Conservation (phyloP, 2,888 invertebrate genomes). For the Neoscelio sp. region DNA sequence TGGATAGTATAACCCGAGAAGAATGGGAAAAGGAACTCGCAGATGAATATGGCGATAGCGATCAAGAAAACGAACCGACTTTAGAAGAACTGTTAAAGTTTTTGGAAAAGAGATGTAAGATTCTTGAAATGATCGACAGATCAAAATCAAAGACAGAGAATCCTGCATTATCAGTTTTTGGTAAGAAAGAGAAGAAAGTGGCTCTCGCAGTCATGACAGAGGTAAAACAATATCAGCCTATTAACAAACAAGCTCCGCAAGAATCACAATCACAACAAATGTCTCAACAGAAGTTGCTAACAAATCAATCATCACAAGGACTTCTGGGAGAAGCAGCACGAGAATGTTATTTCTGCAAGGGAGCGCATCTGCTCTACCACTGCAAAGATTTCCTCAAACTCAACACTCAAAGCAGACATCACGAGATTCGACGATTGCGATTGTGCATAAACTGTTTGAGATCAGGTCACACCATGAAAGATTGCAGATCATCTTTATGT, state of each 20-base stretch:
- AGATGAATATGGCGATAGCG: background rate
- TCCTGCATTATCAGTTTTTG: background rate
- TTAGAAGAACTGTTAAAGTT: slow-evolving; percentile 1
- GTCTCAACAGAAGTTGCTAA: background rate
- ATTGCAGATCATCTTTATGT: slow-evolving; percentile 10
- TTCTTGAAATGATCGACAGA: slow-evolving; percentile 4
- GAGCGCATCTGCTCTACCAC: background rate
- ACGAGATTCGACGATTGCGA: slow-evolving; percentile 1
- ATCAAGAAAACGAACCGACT: background rate
- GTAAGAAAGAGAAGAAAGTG: background rate
- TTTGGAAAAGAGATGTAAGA: slow-evolving; percentile 9
- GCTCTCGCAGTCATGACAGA: background rate
- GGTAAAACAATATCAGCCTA: background rate
- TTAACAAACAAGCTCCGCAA: no score
- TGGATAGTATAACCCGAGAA: background rate
- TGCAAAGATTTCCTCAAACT: background rate
- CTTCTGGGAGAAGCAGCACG: background rate
- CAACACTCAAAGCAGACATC: background rate
- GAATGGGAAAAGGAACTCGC: slow-evolving; percentile 11
- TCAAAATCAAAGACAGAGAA: background rate
- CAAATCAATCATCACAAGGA: background rate
- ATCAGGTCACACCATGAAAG: slow-evolving; percentile 4
- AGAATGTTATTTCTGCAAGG: background rate
- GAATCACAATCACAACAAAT: background rate
- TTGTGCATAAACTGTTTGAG: slow-evolving; percentile 12